A percentile compares a stretch with the other conserved stretches of the same genome.
Evolutionary conservation across 2,113 vertebrate genomes (phyloP).

Genomic region (Platichthys flesus): DNA sequence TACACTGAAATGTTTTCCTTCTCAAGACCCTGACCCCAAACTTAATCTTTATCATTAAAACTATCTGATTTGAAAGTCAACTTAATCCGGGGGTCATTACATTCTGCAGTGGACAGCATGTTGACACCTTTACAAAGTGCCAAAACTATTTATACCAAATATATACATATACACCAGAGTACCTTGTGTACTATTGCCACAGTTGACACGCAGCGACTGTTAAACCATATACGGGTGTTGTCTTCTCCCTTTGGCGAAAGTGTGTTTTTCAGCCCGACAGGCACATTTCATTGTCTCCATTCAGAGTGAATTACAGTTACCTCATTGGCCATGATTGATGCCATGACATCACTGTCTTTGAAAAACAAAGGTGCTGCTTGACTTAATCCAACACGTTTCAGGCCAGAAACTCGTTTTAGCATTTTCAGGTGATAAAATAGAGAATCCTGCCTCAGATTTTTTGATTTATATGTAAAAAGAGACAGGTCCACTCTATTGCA

Average conservation of each 20-base stretch:
- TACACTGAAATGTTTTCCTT: constrained; percentile 26
- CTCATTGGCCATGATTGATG: constrained; percentile 72
- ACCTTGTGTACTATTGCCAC: neutral
- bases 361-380: constrained; percentile 67
- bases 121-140: neutral
- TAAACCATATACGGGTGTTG: constrained; percentile 47
- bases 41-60: constrained; percentile 23
- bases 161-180: neutral
- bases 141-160: neutral
- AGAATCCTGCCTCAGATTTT: constrained; percentile 14
- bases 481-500: constrained; percentile 7
- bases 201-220: constrained; percentile 40
- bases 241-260: constrained; percentile 31
- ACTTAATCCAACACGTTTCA: constrained; percentile 54
- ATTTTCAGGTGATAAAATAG: constrained; percentile 21
- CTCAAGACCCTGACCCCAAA: constrained; percentile 1
- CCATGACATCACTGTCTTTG: constrained; percentile 71
- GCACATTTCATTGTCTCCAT: constrained; percentile 69
- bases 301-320: constrained; percentile 70
- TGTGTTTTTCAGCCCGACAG: constrained; percentile 64
- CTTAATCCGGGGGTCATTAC: constrained; percentile 30
- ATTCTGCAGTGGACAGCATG: constrained; percentile 8
- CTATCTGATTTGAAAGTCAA: constrained; percentile 23
- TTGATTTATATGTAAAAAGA: neutral
- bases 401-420: constrained; percentile 31